These are phyloP conservation scores for Leptodactylus fallax DNA, from an alignment of 2,797 vertebrate species.

Conservation along the genomic window DNA sequence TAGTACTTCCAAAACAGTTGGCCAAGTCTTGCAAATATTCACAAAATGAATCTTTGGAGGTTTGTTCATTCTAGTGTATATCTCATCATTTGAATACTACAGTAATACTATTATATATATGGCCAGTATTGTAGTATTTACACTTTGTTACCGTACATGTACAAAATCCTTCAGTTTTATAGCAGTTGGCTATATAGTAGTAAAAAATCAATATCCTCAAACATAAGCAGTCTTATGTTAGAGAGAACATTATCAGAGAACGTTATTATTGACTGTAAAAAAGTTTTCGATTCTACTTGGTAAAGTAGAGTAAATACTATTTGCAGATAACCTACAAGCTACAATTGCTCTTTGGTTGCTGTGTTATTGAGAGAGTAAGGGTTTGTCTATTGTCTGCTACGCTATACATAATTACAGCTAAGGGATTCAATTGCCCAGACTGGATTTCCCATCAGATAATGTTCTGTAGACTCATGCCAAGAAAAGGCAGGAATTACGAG, in stretches of 20 bases:
- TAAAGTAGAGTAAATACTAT: not conserved
- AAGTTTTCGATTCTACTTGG: not conserved
- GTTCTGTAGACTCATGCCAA: constrained; percentile 24
- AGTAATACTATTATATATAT: too few species aligned
- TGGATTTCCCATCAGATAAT: constrained; percentile 34
- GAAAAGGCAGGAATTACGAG: constrained; percentile 30
- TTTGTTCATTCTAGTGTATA: too few species aligned
- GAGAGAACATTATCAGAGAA: too few species aligned
- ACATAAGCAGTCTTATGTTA: not conserved
- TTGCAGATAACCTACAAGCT: constrained; percentile 5
- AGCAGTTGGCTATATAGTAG: not conserved
- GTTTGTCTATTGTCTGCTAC: constrained; percentile 25
- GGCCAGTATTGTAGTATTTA: not conserved
- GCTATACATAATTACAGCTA: constrained; percentile 32
- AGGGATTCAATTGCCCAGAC: constrained; percentile 29
- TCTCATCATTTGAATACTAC: too few species aligned
- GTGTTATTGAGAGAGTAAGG: constrained; percentile 15
- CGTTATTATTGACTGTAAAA: not conserved
- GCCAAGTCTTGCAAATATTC: too few species aligned
- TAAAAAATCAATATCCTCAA: not conserved
- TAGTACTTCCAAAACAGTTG: too few species aligned
- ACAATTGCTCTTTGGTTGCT: not conserved
- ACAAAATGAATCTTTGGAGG: too few species aligned
- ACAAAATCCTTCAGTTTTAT: not conserved
- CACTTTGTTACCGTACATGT: not conserved